phyloP scores from a whole-genome alignment of 1,140 invertebrate genomes.

The Caenorhabditis remanei region DNA sequence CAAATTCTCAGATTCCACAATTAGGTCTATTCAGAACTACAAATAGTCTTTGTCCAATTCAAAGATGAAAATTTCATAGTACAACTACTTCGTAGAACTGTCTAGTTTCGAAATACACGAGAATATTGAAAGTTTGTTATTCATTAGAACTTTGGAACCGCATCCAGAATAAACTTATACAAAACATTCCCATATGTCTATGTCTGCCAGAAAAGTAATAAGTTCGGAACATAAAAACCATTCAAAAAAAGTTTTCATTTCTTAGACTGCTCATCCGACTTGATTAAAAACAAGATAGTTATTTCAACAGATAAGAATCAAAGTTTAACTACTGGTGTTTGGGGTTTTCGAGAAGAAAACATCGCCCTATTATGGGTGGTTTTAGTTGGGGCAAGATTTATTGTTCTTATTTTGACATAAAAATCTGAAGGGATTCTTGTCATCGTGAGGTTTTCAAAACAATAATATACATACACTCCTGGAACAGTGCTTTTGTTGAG shows the following conservation, averaged over 20 bases:
- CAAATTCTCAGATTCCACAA: background rate
- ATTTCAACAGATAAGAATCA: constrained; percentile 17
- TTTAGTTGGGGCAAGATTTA: background rate
- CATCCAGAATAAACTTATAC: background rate
- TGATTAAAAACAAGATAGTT: constrained; percentile 44
- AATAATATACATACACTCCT: too few species aligned
- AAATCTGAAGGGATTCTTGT: too few species aligned
- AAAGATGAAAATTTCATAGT: background rate
- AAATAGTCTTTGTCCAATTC: background rate
- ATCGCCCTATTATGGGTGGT: background rate
- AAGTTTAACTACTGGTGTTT: constrained; percentile 49
- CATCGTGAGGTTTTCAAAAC: too few species aligned
- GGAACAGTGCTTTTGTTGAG: too few species aligned
- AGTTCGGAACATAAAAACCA: constrained; percentile 6
- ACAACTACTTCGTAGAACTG: background rate
- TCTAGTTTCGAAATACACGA: background rate
- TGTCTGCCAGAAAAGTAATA: background rate
- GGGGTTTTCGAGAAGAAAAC: background rate
- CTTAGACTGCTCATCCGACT: background rate
- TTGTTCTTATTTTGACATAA: background rate
- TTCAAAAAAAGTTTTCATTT: background rate
- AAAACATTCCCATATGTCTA: background rate
- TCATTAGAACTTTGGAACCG: background rate
- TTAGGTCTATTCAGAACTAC: background rate
- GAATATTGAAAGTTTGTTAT: background rate